phyloP scores from a whole-genome alignment of 2,888 invertebrate genomes.

The Ellobium chinense region DNA sequence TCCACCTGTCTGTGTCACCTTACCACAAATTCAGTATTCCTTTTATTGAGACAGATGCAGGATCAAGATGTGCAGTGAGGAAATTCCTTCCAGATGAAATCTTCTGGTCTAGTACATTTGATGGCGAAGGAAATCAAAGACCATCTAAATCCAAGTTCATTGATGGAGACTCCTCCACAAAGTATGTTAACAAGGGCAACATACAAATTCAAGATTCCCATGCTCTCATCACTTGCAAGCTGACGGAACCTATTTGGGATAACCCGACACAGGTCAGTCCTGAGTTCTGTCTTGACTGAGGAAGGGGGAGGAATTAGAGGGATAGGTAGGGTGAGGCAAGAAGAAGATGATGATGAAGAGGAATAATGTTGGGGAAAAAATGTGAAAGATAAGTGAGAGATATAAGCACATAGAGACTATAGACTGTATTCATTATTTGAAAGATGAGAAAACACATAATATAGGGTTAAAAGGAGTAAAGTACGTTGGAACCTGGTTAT shows the following conservation, averaged over 20 bases:
- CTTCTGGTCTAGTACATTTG: constrained; percentile 83
- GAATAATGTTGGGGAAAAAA: no score
- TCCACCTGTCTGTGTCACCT: constrained; percentile 90
- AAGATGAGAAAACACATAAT: no score
- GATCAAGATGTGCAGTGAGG: constrained; percentile 86
- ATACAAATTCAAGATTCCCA: constrained; percentile 79
- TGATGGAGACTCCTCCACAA: constrained; percentile 50
- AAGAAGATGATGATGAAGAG: no score
- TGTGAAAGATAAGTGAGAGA: no score
- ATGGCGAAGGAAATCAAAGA: constrained; percentile 53
- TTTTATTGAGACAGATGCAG: constrained; percentile 91
- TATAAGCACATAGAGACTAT: no score
- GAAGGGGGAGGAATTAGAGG: no score
- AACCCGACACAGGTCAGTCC: constrained; percentile 80
- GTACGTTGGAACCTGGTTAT: no score
- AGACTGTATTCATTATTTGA: no score
- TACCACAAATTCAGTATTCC: constrained; percentile 91
- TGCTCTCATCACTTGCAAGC: constrained; percentile 86
- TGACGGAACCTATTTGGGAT: constrained; percentile 83
- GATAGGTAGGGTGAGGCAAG: no score
- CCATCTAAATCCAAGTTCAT: constrained; percentile 47
- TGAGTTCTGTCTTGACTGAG: neutral
- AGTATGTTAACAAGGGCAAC: constrained; percentile 54
- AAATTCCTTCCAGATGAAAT: constrained; percentile 87
- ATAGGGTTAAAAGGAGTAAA: no score